These are phyloP conservation scores for Orthonevra nobilis DNA, from an alignment of 2,888 invertebrate genomes.

Conservation along the genomic window DNA sequence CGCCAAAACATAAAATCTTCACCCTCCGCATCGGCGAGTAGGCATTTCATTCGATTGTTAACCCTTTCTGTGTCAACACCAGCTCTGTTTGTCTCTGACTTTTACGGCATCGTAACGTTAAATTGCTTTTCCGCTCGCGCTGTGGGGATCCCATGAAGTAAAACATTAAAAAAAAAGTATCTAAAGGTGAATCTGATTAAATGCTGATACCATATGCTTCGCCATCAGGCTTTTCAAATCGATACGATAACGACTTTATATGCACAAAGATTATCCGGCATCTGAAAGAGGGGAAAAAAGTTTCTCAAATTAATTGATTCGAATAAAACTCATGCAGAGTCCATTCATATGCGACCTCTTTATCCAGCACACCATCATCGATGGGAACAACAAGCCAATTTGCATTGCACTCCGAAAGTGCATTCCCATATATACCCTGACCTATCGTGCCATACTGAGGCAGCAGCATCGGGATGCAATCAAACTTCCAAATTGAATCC, in stretches of 20 bases:
- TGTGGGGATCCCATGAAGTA: constrained; percentile 34
- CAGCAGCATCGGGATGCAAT: constrained; percentile 20
- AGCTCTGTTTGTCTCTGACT: no score
- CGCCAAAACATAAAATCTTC: no score
- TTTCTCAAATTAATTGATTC: constrained; percentile 59
- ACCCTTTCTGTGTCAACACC: no score
- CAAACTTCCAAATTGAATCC: constrained; percentile 63
- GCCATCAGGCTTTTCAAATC: constrained; percentile 15
- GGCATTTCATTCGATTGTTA: no score
- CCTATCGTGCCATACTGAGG: constrained; percentile 5
- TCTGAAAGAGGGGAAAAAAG: constrained; percentile 34
- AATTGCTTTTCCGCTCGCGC: constrained; percentile 27
- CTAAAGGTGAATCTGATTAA: constrained; percentile 34
- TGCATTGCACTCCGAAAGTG: background rate
- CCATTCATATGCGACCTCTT: constrained; percentile 8
- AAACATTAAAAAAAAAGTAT: no score
- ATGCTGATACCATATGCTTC: constrained; percentile 17
- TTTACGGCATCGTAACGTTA: background rate
- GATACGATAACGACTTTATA: constrained; percentile 39
- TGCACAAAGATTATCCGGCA: constrained; percentile 8
- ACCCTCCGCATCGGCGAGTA: no score
- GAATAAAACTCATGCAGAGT: constrained; percentile 57
- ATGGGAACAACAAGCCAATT: constrained; percentile 21
- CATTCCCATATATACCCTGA: constrained; percentile 4
- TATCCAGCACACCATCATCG: no score